Evolutionary conservation across 2,888 invertebrate genomes (phyloP), one percentile per base, ranked within the genome.

Genomic region (Malthinus seriepunctatus): DNA sequence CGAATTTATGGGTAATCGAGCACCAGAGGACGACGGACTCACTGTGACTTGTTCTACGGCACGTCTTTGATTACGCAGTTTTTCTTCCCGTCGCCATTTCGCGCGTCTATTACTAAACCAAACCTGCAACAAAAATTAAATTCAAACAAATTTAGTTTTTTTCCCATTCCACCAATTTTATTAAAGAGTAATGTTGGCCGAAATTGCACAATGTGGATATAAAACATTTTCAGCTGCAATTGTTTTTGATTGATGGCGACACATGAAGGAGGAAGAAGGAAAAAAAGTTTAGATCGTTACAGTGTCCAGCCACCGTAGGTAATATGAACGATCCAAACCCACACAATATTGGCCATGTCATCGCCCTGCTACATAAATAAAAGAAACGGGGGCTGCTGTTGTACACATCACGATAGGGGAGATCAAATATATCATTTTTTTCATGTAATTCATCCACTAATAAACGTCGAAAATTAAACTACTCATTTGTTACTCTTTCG

Each of bases 81-180:
- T 99, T 79, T 99, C 99, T 78, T 99, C 99, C 11, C 99, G 86
- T 51, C 99, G 88, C 97, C 97, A 98, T 83, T 99, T 99, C 68
- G 99, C 99, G 48, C 99, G 86, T 53, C 99, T 89, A 81, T 99
- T 99, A 64, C 97, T 97, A 81, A 99, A 99, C 99, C 99, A 99
- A 48, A 99, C 99, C 97, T 98, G 85, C 69, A 79, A 69, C 53
- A 66, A 63, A 67, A 61, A 61, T 56, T 32, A 55, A 45, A 31
- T 48, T 34, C 15, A 8, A 7, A 7, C 15, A n/a, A 31, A 32
- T 42, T 34, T 12, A 32, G 46, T 32, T 10, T 46, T 12, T 11
- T 46, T 23, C 8, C 32, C 12, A 31, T 45, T 32, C 11, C 11
- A 3, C 32, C 11, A 46, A 14, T 48, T 48, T 23, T 23, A 23